A percentile compares a stretch with the other conserved stretches of the same genome.
These are phyloP conservation scores for Indicator maculatus DNA, from an alignment of 2,113 vertebrate species.

Conservation along the genomic window DNA sequence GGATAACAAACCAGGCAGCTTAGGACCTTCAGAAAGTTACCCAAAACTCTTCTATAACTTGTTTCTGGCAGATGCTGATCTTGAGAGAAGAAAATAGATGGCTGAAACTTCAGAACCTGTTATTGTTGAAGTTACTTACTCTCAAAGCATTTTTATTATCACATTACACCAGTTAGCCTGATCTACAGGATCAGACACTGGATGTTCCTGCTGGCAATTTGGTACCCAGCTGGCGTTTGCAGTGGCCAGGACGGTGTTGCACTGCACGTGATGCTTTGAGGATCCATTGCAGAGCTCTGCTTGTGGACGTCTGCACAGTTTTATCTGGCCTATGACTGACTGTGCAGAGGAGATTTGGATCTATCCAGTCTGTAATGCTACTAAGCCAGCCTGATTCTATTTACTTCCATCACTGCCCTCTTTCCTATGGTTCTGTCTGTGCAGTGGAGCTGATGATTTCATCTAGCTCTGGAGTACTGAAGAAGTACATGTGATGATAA, in stretches of 20 bases:
- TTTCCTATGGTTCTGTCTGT: not conserved
- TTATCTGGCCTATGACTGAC: not conserved
- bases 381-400: not conserved
- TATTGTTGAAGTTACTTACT: not conserved
- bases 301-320: not conserved
- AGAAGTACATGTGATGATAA: not conserved
- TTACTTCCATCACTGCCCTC: not conserved
- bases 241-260: fast-evolving
- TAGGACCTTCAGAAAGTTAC: not conserved
- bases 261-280: not conserved
- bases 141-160: not conserved
- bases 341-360: not conserved
- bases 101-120: not conserved
- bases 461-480: not conserved
- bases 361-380: not conserved
- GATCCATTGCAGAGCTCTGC: not conserved
- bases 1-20: not conserved
- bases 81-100: not conserved
- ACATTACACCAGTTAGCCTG: not conserved
- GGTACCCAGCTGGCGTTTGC: not conserved
- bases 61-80: not conserved
- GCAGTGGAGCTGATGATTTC: not conserved
- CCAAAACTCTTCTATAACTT: not conserved
- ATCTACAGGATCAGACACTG: not conserved
- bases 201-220: not conserved